A percentile compares a stretch with the other conserved stretches of the same genome.
Evolutionary conservation across 2,888 invertebrate species (phyloP).

Genomic region (Cryptocheilus praepositus): DNA sequence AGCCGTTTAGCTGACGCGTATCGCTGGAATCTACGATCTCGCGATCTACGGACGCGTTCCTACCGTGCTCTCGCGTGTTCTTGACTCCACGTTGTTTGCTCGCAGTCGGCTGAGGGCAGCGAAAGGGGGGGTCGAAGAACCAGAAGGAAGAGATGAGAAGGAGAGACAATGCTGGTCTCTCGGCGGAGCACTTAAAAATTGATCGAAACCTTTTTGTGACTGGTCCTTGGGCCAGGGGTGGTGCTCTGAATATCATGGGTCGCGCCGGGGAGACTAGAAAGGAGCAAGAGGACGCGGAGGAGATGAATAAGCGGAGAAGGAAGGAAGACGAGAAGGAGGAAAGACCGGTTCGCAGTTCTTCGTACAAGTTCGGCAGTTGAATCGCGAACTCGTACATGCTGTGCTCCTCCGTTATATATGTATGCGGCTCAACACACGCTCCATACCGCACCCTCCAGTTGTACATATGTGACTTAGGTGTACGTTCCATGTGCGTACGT

Average conservation of each 20-base stretch:
- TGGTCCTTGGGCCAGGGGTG: constrained; percentile 40
- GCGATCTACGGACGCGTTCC: too few species aligned
- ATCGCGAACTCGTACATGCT: constrained; percentile 50
- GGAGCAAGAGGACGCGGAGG: constrained; percentile 17
- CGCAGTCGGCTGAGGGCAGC: background rate
- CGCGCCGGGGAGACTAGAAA: constrained; percentile 24
- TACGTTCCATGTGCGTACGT: background rate
- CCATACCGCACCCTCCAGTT: too few species aligned
- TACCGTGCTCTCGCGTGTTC: too few species aligned
- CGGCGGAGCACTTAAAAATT: constrained; percentile 53
- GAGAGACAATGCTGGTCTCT: constrained; percentile 20
- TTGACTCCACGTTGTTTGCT: too few species aligned
- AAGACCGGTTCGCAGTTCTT: constrained; percentile 56
- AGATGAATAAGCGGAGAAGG: constrained; percentile 16
- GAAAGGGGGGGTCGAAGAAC: background rate
- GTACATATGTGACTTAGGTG: too few species aligned
- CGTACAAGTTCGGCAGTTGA: constrained; percentile 54
- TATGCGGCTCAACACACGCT: too few species aligned
- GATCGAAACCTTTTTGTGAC: constrained; percentile 57
- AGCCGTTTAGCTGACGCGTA: too few species aligned
- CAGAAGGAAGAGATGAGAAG: constrained; percentile 7
- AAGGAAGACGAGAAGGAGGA: constrained; percentile 38
- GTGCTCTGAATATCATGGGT: constrained; percentile 49
- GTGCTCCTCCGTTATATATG: constrained; percentile 14
- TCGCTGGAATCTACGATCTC: too few species aligned